Conservation (phyloP, 2,113 vertebrate species). For the Melanerpes aurifrons region DNA sequence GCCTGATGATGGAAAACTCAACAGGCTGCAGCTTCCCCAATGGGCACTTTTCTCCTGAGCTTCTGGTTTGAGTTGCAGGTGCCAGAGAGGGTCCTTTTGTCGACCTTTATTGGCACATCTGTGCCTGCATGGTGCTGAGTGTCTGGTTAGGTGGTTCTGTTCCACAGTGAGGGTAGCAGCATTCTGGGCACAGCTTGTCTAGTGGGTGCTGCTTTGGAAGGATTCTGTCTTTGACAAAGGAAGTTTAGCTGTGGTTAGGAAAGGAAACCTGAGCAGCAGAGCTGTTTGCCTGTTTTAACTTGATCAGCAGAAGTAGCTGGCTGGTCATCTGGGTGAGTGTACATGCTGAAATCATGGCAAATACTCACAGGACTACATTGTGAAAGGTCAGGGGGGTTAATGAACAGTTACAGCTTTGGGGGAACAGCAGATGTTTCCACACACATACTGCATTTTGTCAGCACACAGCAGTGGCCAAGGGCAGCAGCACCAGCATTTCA, state of each 20-base stretch:
- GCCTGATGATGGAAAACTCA: rapidly evolving
- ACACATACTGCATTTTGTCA: neutral
- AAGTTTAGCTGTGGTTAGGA: neutral
- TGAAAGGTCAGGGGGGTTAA: neutral
- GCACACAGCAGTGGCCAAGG: neutral
- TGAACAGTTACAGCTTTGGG: neutral
- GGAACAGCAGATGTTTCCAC: neutral
- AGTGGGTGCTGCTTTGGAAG: neutral
- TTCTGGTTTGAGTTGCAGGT: neutral
- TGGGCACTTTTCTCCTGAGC: neutral
- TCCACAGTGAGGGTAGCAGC: neutral
- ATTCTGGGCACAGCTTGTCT: rapidly evolving
- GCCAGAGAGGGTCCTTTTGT: neutral
- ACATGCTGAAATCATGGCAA: neutral
- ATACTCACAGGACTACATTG: rapidly evolving
- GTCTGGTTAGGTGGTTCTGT: rapidly evolving
- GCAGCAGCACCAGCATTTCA: neutral
- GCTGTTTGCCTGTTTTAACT: neutral
- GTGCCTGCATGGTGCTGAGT: neutral
- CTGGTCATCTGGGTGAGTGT: neutral
- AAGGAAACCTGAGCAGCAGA: neutral
- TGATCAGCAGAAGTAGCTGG: neutral
- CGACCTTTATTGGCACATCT: neutral
- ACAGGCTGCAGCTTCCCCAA: neutral
- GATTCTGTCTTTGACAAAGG: neutral